Evolutionary conservation across 2,113 vertebrate genomes (phyloP).

Genomic region (Cathartes aura): DNA sequence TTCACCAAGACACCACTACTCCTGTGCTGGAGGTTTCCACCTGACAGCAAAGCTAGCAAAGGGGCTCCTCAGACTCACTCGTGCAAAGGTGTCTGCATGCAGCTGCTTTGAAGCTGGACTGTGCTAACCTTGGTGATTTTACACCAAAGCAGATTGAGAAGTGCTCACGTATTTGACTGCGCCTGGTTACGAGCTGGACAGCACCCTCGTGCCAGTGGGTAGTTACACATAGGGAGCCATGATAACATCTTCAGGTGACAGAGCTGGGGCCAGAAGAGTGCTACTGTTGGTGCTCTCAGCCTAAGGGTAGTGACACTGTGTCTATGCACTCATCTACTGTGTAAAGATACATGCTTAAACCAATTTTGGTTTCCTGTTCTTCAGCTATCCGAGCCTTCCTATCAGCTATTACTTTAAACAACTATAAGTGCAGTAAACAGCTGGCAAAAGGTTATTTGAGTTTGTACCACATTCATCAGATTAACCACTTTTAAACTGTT

Average conservation of each 20-base stretch:
- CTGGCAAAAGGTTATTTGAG: not conserved
- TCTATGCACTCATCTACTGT: not conserved
- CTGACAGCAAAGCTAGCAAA: not conserved
- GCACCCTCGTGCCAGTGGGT: not conserved
- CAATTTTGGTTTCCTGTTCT: not conserved
- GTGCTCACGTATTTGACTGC: not conserved
- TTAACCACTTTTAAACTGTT: not conserved
- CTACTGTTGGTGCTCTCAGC: not conserved
- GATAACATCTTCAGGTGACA: not conserved
- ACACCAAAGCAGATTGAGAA: not conserved
- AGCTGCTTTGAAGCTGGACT: not conserved
- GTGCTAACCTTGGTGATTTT: not conserved
- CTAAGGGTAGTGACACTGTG: not conserved
- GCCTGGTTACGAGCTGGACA: not conserved
- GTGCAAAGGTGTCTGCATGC: rapidly evolving
- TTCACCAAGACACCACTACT: not conserved
- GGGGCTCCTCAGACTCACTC: not conserved
- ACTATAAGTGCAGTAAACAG: not conserved
- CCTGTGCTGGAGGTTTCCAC: not conserved
- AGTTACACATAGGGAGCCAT: not conserved
- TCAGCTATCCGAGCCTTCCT: not conserved
- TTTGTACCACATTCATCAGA: not conserved
- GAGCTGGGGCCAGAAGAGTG: not conserved
- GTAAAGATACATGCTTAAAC: not conserved
- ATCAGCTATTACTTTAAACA: not conserved